Conservation (phyloP, 2,113 vertebrate species). For the Hucho hucho region DNA sequence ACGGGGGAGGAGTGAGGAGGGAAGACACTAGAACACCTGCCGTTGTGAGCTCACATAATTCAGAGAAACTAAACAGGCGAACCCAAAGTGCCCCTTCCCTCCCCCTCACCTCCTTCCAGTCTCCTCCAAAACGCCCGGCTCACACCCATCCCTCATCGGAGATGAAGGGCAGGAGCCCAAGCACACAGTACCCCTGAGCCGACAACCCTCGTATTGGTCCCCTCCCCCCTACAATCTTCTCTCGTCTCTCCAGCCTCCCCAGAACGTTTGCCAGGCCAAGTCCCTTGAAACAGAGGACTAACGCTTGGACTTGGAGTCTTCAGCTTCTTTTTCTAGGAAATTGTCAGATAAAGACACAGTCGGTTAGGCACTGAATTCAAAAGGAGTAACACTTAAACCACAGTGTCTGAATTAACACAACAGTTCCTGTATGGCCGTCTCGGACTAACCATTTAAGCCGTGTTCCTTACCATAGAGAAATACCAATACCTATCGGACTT, state of each 20-base stretch:
- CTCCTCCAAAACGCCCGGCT: slow-evolving; percentile 34
- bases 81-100: slow-evolving; percentile 38
- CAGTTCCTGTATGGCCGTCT: neutral
- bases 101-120: slow-evolving; percentile 21
- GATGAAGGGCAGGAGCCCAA: slow-evolving; percentile 51
- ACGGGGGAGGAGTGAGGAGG: slow-evolving; percentile 33
- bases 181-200: slow-evolving; percentile 54
- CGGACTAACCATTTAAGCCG: neutral
- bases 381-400: neutral
- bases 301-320: slow-evolving; percentile 71
- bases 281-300: slow-evolving; percentile 43
- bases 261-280: slow-evolving; percentile 46
- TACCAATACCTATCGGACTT: neutral
- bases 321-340: slow-evolving; percentile 61
- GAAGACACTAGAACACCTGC: slow-evolving; percentile 57
- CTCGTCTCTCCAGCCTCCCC: neutral
- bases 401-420: neutral
- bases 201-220: slow-evolving; percentile 49
- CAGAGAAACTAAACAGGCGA: slow-evolving; percentile 17
- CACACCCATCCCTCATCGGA: slow-evolving; percentile 32
- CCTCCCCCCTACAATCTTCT: slow-evolving; percentile 35
- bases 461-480: too few relatives aligned
- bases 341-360: neutral
- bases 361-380: neutral
- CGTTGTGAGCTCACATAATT: slow-evolving; percentile 24